phyloP scores from a whole-genome alignment of 2,888 invertebrate genomes.

The Heteropelma amictum region DNA sequence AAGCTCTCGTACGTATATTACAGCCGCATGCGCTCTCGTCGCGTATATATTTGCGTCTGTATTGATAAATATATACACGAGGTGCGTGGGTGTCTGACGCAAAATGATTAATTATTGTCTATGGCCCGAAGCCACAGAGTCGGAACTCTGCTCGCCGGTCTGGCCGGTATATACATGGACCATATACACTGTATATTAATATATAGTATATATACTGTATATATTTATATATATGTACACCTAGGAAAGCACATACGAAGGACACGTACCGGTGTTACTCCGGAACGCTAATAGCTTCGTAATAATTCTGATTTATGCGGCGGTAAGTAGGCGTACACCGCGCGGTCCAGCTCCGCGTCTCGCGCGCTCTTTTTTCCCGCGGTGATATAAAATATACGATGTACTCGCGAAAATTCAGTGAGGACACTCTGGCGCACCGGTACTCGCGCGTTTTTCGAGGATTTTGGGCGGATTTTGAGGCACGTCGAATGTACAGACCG shows the following conservation, averaged over 20 bases:
- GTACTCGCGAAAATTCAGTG: conserved; percentile 9
- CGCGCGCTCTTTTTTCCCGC: conserved; percentile 9
- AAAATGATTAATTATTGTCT: conserved; percentile 75
- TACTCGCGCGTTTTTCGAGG: background rate
- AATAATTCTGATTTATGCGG: conserved; percentile 76
- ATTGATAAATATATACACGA: background rate
- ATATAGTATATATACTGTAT: no score
- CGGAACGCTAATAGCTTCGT: conserved; percentile 73
- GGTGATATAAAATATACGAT: conserved; percentile 31
- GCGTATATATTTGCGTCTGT: background rate
- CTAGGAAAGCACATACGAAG: conserved; percentile 61
- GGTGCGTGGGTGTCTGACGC: conserved; percentile 60
- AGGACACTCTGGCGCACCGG: no score
- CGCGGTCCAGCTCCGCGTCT: conserved; percentile 51
- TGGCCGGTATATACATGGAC: conserved; percentile 51
- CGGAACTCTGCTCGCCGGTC: conserved; percentile 18
- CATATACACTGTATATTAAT: background rate
- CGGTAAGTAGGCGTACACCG: conserved; percentile 68
- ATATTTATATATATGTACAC: conserved; percentile 25
- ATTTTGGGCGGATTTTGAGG: no score
- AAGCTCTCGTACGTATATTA: background rate
- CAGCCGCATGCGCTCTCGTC: background rate
- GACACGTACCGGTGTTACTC: conserved; percentile 74
- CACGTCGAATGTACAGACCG: no score
- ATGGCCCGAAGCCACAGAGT: conserved; percentile 59